Evolutionary conservation across 2,888 invertebrate species (phyloP).

Genomic region (Diplazon laetatorius): DNA sequence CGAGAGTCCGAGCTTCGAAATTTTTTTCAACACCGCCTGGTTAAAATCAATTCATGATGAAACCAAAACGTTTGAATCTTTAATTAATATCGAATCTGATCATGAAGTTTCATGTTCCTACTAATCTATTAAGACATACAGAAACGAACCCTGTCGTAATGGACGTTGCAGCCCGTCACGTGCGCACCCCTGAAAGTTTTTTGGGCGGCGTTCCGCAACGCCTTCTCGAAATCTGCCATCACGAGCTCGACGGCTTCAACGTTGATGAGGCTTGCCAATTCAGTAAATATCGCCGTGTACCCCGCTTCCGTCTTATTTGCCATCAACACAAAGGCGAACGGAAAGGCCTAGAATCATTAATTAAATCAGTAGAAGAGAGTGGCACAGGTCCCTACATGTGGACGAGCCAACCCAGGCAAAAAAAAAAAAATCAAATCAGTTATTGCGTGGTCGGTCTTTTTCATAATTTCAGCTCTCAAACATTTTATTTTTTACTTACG

Average conservation of each 20-base stretch:
- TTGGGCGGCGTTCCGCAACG: background rate
- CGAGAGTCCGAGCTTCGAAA: background rate
- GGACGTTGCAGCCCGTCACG: slow-evolving; percentile 30
- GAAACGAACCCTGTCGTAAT: slow-evolving; percentile 29
- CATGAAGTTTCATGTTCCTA: too few species aligned
- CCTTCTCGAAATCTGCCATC: background rate
- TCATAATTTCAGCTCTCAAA: too few species aligned
- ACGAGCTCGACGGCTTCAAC: background rate
- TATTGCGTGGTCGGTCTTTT: too few species aligned
- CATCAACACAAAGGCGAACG: slow-evolving; percentile 28
- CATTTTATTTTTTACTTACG: slow-evolving; percentile 21
- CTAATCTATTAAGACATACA: too few species aligned
- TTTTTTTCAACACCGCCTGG: background rate
- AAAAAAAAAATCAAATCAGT: too few species aligned
- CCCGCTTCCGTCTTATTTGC: slow-evolving; percentile 24
- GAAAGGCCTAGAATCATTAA: slow-evolving; percentile 25
- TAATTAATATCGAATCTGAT: background rate
- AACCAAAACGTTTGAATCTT: background rate
- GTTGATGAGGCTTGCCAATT: background rate
- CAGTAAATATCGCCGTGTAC: slow-evolving; percentile 25
- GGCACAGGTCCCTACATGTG: too few species aligned
- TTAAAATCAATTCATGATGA: background rate
- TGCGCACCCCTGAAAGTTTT: background rate
- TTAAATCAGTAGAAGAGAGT: background rate
- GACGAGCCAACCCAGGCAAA: too few species aligned